Base-by-base conservation (phyloP, 2,113 vertebrate species). In the Sturnus vulgaris region DNA sequence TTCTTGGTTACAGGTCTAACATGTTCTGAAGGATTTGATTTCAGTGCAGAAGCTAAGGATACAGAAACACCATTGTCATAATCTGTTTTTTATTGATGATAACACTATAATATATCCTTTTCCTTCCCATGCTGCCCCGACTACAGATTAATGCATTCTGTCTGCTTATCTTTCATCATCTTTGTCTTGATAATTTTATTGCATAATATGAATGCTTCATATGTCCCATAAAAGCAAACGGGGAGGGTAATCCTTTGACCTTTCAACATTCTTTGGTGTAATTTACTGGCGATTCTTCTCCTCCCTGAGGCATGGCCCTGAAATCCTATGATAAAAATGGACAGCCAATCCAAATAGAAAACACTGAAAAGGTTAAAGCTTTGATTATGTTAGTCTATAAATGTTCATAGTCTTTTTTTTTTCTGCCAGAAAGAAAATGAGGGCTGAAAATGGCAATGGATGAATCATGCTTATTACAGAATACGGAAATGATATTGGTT, bases 191-290 rank as follows among this genome's bases (percentile, higher is more conserved):
- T 94, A 95, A 95, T 96, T 97, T 93, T 91, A 95, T 93, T 93
- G 66, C 76, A 42, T 71, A 63, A 72, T 96, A 82, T 79, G 78
- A 95, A 92, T 90, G 68, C 53, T 88, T 96, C 78, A 39, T 95
- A 60, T 81, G 33, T 91, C 88, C 77, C 70, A 83, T 92, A 86
- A 90, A 97, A 97, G 75, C 86, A 88, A 95, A 88, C 76, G 75
- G 53, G 77, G 47, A 97, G 85, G 73, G 73, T 92, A 96, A 78
- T 95, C 64, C 90, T 96, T 92, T 97, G 96, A 97, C 97, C 94
- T 97, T 97, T 97, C 93, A 88, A 42, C 91, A 88, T 93, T 95
- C 86, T 92, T 93, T 96, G 83, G 92, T 92, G 82, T 96, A 94
- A 96, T 95, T 96, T 96, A 83, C 90, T 95, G 96, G 86, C 1